phyloP scores from a whole-genome alignment of 2,888 invertebrate species.

The Chesias legatella region DNA sequence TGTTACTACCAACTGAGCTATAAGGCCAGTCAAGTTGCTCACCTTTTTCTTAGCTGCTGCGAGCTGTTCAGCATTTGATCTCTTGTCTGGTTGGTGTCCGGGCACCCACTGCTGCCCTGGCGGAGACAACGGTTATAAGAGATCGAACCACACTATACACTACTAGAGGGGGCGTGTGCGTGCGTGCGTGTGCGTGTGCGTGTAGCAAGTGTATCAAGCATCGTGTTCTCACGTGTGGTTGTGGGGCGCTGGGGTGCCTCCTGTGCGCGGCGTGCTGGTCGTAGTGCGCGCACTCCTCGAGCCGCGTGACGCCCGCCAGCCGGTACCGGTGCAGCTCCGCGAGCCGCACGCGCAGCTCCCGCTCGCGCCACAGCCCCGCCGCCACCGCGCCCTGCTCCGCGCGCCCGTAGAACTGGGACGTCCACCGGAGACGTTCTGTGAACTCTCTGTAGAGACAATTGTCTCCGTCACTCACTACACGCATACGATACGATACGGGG shows the following conservation, averaged over 20 bases:
- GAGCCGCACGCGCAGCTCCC: conserved; percentile 90
- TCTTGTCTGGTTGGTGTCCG: conserved; percentile 74
- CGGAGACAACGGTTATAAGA: conserved; percentile 75
- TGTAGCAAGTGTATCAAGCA: conserved; percentile 39
- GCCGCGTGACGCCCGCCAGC: conserved; percentile 90
- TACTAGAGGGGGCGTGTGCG: no score
- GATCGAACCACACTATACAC: conserved; percentile 62
- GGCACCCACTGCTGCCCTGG: conserved; percentile 92
- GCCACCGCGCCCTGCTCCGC: conserved; percentile 91
- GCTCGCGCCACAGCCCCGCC: conserved; percentile 89
- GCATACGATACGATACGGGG: no score
- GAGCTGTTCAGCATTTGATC: conserved; percentile 76
- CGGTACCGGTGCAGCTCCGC: conserved; percentile 91
- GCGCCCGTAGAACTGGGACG: conserved; percentile 93
- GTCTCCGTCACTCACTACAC: no score
- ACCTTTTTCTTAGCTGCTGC: conserved; percentile 83
- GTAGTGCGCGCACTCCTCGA: conserved; percentile 93
- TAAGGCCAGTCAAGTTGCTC: no score
- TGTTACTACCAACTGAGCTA: no score
- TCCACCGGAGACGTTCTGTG: conserved; percentile 90
- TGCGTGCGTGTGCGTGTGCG: conserved; percentile 25
- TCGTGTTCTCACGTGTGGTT: conserved; percentile 82
- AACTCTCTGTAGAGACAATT: conserved; percentile 85
- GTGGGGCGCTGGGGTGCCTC: conserved; percentile 68
- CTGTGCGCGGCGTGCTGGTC: conserved; percentile 87